phyloP scores from a whole-genome alignment of 2,113 vertebrate genomes.

The Pygoscelis adeliae region DNA sequence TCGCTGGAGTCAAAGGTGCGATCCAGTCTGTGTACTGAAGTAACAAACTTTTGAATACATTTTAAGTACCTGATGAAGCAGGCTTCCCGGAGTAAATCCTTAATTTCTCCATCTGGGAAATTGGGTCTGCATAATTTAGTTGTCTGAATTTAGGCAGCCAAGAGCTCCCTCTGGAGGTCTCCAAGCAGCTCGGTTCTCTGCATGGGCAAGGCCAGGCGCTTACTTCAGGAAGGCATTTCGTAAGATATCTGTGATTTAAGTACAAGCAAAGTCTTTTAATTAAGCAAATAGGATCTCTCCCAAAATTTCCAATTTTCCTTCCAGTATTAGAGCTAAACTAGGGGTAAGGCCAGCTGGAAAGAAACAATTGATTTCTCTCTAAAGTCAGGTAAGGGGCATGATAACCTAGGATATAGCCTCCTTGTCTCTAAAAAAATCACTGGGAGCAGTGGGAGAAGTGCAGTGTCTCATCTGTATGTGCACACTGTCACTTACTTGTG shows the following conservation, averaged over 20 bases:
- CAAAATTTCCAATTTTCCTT: not conserved
- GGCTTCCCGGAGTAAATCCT: constrained; percentile 14
- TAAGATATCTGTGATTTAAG: not conserved
- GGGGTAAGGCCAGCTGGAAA: not conserved
- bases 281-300: not conserved
- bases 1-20: not conserved
- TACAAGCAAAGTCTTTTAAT: not conserved
- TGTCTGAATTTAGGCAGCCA: constrained; percentile 30
- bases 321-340: not conserved
- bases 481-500: accelerated
- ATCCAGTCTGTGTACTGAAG: not conserved
- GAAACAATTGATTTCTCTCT: not conserved
- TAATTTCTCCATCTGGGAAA: constrained; percentile 33
- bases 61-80: constrained; percentile 41
- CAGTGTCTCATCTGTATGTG: not conserved
- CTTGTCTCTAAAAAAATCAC: not conserved
- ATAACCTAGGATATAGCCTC: not conserved
- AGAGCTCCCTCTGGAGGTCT: constrained; percentile 66
- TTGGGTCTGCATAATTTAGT: constrained; percentile 11
- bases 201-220: not conserved
- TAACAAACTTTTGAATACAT: constrained; percentile 35
- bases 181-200: not conserved
- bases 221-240: not conserved
- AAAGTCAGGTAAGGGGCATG: not conserved
- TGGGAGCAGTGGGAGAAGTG: not conserved